Conservation (phyloP, 2,797 vertebrate species). For the Hyperoplus lanceolatus region DNA sequence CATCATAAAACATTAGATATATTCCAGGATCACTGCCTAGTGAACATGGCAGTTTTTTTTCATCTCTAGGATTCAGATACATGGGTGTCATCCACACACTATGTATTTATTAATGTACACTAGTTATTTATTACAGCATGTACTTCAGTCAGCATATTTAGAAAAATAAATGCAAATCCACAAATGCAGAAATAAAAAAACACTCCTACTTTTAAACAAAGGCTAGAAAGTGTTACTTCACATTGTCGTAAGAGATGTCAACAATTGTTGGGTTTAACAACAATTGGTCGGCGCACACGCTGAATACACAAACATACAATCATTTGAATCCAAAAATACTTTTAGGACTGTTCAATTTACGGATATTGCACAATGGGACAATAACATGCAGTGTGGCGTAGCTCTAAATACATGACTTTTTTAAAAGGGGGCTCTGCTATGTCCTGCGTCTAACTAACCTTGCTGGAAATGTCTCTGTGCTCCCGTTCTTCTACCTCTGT, state of each 20-base stretch:
- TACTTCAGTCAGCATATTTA: no score
- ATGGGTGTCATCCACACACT: not conserved
- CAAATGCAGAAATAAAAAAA: not conserved
- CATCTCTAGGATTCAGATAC: not conserved
- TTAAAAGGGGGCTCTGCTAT: no score
- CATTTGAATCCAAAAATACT: not conserved
- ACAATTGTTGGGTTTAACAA: not conserved
- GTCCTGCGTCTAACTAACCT: slow-evolving; percentile 24
- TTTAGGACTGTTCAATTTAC: no score
- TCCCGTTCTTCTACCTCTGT: slow-evolving; percentile 38
- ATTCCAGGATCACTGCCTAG: not conserved
- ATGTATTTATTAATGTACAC: not conserved
- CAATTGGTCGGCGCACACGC: no score
- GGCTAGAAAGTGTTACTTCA: no score
- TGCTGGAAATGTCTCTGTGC: not conserved
- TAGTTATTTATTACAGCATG: no score
- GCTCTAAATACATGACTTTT: no score
- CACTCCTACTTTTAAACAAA: not conserved
- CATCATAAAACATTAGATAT: not conserved
- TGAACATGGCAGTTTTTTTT: not conserved
- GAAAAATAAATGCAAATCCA: no score
- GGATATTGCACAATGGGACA: no score
- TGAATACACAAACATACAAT: not conserved
- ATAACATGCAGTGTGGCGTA: no score
- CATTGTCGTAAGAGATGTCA: not conserved